Evolutionary conservation across 1,140 invertebrate genomes (phyloP).

Genomic region (Drosophila azteca): DNA sequence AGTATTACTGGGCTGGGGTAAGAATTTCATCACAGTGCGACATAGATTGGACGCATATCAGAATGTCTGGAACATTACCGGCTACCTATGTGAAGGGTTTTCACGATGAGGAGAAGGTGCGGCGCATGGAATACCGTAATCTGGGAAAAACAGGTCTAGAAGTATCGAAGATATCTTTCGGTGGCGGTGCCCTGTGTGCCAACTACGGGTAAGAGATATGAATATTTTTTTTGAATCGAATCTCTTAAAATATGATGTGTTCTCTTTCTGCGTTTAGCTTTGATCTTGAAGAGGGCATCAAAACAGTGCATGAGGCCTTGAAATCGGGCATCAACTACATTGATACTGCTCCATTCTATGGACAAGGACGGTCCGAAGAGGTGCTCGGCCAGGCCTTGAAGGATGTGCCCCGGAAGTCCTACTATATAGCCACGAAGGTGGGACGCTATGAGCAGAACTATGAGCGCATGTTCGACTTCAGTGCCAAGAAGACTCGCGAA

Average conservation of each 20-base stretch:
- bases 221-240: neutral
- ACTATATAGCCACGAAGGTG: conserved; percentile 96
- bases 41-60: conserved; percentile 7
- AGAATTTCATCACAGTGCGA: conserved; percentile 27
- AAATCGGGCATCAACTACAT: conserved; percentile 96
- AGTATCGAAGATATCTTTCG: conserved; percentile 86
- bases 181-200: conserved; percentile 79
- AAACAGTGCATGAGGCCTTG: conserved; percentile 89
- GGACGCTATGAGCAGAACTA: conserved; percentile 91
- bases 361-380: conserved; percentile 92
- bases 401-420: conserved; percentile 91
- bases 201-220: conserved; percentile 56
- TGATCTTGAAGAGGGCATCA: conserved; percentile 87
- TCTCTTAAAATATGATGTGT: neutral
- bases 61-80: conserved; percentile 79
- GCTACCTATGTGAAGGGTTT: conserved; percentile 86
- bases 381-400: conserved; percentile 92
- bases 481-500: conserved; percentile 88
- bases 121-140: conserved; percentile 85
- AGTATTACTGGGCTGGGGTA: neutral
- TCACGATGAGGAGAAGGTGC: conserved; percentile 85
- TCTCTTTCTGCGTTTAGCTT: conserved; percentile 27
- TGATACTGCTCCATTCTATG: conserved; percentile 96
- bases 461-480: conserved; percentile 94
- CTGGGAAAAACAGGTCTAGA: conserved; percentile 85